A percentile compares a stretch with the other conserved stretches of the same genome.
These are phyloP conservation scores for Diadegma fenestrale DNA, from an alignment of 2,888 invertebrate species.

Conservation along the genomic window DNA sequence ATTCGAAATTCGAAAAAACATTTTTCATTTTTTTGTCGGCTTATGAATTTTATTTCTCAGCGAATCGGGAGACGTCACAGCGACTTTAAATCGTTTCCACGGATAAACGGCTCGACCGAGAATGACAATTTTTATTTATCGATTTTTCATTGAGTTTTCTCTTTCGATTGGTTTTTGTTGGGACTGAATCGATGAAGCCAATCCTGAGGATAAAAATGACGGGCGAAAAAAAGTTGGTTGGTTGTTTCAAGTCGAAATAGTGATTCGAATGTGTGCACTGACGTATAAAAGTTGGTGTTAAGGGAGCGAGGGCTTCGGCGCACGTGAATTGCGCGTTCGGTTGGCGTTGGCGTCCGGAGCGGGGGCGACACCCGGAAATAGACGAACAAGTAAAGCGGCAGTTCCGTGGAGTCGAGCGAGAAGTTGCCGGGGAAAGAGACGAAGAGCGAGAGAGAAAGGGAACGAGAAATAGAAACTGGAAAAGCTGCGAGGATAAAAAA, in stretches of 20 bases:
- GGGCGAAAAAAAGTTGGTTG: background rate
- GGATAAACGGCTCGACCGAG: too few relatives aligned
- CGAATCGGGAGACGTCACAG: background rate
- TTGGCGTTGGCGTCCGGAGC: slow-evolving; percentile 67
- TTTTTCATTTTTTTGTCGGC: background rate
- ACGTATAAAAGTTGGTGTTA: background rate
- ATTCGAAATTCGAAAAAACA: slow-evolving; percentile 26
- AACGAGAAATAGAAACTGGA: background rate
- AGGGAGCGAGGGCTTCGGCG: slow-evolving; percentile 50
- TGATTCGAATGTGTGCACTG: background rate
- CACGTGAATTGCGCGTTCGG: slow-evolving; percentile 62
- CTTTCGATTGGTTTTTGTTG: too few relatives aligned
- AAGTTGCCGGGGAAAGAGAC: slow-evolving; percentile 47
- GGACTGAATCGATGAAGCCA: too few relatives aligned
- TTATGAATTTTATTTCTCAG: background rate
- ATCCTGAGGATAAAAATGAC: background rate
- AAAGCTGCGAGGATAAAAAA: background rate
- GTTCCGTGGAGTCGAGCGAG: slow-evolving; percentile 70
- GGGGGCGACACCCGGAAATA: slow-evolving; percentile 82
- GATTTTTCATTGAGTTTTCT: too few relatives aligned
- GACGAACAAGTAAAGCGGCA: slow-evolving; percentile 79
- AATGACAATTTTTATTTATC: too few relatives aligned
- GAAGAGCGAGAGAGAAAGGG: background rate
- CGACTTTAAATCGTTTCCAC: too few relatives aligned
- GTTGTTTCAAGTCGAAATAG: background rate